Conservation (phyloP, 2,113 vertebrate species). For the Pterophyllum scalare region DNA sequence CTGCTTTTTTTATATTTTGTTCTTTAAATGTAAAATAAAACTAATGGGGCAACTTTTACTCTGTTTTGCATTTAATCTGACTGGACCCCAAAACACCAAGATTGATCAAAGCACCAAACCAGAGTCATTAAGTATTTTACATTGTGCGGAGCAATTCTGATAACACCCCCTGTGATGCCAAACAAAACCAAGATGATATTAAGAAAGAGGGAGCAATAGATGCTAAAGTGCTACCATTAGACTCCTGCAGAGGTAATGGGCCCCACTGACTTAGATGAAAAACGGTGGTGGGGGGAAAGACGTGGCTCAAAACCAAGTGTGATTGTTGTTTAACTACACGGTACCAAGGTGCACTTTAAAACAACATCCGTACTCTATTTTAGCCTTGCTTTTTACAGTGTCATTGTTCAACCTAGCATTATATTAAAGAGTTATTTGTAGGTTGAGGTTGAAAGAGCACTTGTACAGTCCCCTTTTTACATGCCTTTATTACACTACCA, state of each 20-base stretch:
- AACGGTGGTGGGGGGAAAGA: not conserved
- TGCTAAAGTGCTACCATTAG: conserved; percentile 58
- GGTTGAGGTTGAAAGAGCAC: conserved; percentile 31
- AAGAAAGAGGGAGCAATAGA: conserved; percentile 39
- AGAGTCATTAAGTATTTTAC: conserved; percentile 40
- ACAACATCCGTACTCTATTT: not conserved
- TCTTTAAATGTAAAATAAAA: conserved; percentile 34
- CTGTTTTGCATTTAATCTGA: conserved; percentile 7
- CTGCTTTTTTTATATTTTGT: conserved; percentile 15
- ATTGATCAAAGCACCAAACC: conserved; percentile 39
- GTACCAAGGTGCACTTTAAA: conserved; percentile 17
- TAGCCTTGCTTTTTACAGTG: not conserved
- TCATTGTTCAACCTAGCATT: not conserved
- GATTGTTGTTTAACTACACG: conserved; percentile 48
- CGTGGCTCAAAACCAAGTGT: conserved; percentile 15
- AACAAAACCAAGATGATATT: conserved; percentile 58
- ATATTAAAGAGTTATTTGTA: conserved; percentile 18
- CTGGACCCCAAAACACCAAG: conserved; percentile 4
- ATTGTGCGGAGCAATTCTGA: conserved; percentile 34
- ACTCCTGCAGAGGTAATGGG: conserved; percentile 68
- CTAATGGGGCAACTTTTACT: not conserved
- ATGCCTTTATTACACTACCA: conserved; percentile 27
- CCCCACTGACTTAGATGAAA: conserved; percentile 32
- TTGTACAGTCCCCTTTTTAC: conserved; percentile 16
- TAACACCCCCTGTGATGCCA: conserved; percentile 30